Conservation (phyloP, 2,888 invertebrate species). For the Agonopterix arenella region DNA sequence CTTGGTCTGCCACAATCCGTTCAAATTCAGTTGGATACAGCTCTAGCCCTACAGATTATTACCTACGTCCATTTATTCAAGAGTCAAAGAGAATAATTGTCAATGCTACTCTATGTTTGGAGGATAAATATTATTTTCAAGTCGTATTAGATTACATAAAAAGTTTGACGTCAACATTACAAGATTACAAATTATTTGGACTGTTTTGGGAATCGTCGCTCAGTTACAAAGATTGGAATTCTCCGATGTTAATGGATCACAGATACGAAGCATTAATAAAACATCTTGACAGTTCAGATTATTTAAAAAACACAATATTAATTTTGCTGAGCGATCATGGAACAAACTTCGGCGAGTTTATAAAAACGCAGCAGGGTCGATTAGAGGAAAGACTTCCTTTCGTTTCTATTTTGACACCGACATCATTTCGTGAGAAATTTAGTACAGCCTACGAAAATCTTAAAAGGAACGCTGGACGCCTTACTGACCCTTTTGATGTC, state of each 20-base stretch:
- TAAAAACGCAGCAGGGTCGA: slow-evolving; percentile 85
- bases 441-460: slow-evolving; percentile 78
- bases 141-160: slow-evolving; percentile 82
- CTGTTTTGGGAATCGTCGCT: too few species aligned
- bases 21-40: slow-evolving; percentile 33
- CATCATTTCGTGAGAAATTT: slow-evolving; percentile 79
- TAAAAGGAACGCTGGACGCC: slow-evolving; percentile 75
- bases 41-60: slow-evolving; percentile 87
- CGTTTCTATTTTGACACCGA: slow-evolving; percentile 82
- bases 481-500: slow-evolving; percentile 87
- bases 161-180: slow-evolving; percentile 67
- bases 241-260: slow-evolving; percentile 81
- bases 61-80: slow-evolving; percentile 81
- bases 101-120: slow-evolving; percentile 79
- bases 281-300: slow-evolving; percentile 53
- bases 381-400: slow-evolving; percentile 91
- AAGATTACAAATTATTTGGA: slow-evolving; percentile 53
- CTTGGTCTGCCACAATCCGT: slow-evolving; percentile 32
- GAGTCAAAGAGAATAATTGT: slow-evolving; percentile 70
- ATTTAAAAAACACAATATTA: slow-evolving; percentile 79
- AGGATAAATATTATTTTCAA: slow-evolving; percentile 78
- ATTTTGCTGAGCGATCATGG: slow-evolving; percentile 92
- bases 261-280: slow-evolving; percentile 74
- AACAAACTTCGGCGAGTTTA: slow-evolving; percentile 84
- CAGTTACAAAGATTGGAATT: slow-evolving; percentile 75